phyloP scores from a whole-genome alignment of 53 echinoderm and acorn worm genomes.

The Astropecten irregularis region DNA sequence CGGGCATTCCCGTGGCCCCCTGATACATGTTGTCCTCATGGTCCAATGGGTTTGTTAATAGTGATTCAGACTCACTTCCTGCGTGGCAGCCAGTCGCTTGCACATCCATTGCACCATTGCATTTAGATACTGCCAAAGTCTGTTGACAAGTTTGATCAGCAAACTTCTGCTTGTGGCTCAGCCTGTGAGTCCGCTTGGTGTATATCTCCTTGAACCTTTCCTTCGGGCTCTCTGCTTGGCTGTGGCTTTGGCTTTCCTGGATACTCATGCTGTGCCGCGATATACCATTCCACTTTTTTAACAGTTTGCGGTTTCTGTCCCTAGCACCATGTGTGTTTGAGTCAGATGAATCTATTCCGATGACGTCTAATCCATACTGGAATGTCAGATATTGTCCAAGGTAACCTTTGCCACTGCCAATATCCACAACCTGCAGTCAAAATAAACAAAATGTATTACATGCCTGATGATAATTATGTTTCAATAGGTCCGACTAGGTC shows the following conservation, averaged over 20 bases:
- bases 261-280: constrained; percentile 19
- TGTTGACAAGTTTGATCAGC: no score
- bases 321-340: constrained; percentile 85
- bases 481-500: no score
- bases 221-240: background rate
- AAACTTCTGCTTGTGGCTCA: constrained; percentile 21
- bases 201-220: constrained; percentile 26
- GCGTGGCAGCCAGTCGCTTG: background rate
- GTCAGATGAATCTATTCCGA: constrained; percentile 85
- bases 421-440: constrained; percentile 77
- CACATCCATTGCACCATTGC: background rate
- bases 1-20: no score
- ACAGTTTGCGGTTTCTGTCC: constrained; percentile 65
- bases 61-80: background rate
- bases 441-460: background rate
- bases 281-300: constrained; percentile 52
- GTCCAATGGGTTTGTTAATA: background rate
- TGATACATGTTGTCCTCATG: no score
- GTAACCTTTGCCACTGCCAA: constrained; percentile 98
- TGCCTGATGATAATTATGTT: background rate
- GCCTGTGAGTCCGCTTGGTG: constrained; percentile 7
- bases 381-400: constrained; percentile 80
- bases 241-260: constrained; percentile 34
- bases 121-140: no score
- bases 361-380: constrained; percentile 75